These are phyloP conservation scores for Electrophaes corylata DNA, from an alignment of 2,888 invertebrate species.

Conservation along the genomic window DNA sequence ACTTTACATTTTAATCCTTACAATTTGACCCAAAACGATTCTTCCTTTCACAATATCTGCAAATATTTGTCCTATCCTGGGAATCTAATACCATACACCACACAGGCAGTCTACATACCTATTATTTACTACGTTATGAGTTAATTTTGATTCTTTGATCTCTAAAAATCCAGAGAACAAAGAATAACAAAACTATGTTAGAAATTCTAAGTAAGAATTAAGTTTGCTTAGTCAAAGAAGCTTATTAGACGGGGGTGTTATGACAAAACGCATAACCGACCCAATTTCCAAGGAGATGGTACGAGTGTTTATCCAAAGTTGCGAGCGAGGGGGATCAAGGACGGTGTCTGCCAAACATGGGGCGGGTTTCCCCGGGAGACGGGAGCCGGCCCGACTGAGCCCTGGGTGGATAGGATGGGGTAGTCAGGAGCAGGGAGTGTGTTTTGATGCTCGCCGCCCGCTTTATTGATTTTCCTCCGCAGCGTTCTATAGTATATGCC, in stretches of 20 bases:
- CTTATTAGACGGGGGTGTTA: slow-evolving; percentile 44
- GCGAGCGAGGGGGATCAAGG: slow-evolving; percentile 81
- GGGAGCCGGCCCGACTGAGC: slow-evolving; percentile 42
- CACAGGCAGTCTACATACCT: no score
- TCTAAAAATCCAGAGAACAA: not conserved
- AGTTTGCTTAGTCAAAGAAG: slow-evolving; percentile 13
- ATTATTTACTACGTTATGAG: no score
- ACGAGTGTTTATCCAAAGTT: slow-evolving; percentile 81
- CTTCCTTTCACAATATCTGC: no score
- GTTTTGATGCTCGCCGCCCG: slow-evolving; percentile 82
- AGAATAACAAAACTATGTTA: not conserved
- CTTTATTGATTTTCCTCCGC: slow-evolving; percentile 80
- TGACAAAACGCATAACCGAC: slow-evolving; percentile 74
- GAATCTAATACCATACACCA: no score
- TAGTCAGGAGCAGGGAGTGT: slow-evolving; percentile 56
- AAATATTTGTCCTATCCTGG: no score
- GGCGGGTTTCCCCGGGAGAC: slow-evolving; percentile 82
- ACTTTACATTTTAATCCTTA: no score
- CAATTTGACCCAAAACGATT: no score
- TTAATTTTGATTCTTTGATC: not conserved
- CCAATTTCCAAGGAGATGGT: slow-evolving; percentile 76
- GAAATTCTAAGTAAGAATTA: slow-evolving; percentile 8
- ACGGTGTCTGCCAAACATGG: slow-evolving; percentile 83
- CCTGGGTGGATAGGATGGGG: slow-evolving; percentile 50
- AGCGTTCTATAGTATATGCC: slow-evolving; percentile 67